Conservation (phyloP, 2,113 vertebrate species). For the Otis tarda region DNA sequence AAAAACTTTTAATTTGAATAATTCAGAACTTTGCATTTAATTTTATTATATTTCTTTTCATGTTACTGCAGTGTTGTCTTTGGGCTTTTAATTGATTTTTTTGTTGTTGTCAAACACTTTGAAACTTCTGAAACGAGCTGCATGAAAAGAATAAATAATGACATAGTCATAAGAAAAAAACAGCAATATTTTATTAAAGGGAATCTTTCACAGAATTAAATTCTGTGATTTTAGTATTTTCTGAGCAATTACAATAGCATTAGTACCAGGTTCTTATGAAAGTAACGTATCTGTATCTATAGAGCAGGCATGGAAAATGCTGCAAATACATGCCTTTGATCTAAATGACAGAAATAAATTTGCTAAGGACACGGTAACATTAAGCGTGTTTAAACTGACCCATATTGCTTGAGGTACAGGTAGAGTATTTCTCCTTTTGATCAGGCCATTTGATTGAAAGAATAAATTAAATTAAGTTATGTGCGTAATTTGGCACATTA, state of each 20-base stretch:
- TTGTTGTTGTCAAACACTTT: slow-evolving; percentile 47
- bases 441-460: slow-evolving; percentile 51
- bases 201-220: slow-evolving; percentile 12
- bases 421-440: slow-evolving; percentile 59
- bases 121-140: slow-evolving; percentile 38
- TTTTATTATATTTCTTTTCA: slow-evolving; percentile 61
- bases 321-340: slow-evolving; percentile 67
- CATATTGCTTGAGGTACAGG: slow-evolving; percentile 54
- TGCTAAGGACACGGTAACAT: slow-evolving; percentile 33
- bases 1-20: slow-evolving; percentile 53
- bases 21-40: slow-evolving; percentile 40
- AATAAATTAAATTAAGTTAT: slow-evolving; percentile 65
- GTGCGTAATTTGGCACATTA: slow-evolving; percentile 55
- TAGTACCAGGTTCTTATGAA: slow-evolving; percentile 39
- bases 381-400: slow-evolving; percentile 68
- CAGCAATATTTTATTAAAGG: slow-evolving; percentile 44
- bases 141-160: slow-evolving; percentile 61
- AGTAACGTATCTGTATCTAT: slow-evolving; percentile 15
- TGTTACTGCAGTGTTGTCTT: slow-evolving; percentile 42
- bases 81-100: slow-evolving; percentile 55
- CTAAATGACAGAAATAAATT: slow-evolving; percentile 73
- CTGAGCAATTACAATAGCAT: slow-evolving; percentile 51
- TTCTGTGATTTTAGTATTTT: slow-evolving; percentile 46
- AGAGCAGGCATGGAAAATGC: slow-evolving; percentile 32
- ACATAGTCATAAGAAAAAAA: background rate